Conservation (phyloP, 2,797 vertebrate species). For the Synaphobranchus kaupii region DNA sequence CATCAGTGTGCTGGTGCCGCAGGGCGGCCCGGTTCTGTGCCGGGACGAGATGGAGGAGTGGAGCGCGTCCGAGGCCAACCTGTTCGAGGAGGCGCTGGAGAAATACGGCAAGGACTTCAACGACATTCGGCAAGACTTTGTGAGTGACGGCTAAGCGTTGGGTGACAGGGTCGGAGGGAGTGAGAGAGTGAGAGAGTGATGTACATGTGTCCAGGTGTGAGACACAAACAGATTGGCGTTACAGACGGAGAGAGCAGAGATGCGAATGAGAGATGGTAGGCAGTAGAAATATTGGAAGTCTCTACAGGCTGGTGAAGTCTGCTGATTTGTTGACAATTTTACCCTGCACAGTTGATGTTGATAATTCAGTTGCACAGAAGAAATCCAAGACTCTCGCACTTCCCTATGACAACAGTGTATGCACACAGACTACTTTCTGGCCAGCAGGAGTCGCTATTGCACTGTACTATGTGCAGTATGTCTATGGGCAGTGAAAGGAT, state of each 20-base stretch:
- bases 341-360: neutral
- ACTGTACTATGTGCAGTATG: neutral
- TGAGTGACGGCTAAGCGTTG: conserved; percentile 68
- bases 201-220: neutral
- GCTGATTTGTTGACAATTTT: neutral
- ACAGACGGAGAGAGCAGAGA: neutral
- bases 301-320: neutral
- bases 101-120: conserved; percentile 99
- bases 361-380: neutral
- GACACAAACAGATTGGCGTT: neutral
- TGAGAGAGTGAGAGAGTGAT: neutral
- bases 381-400: neutral
- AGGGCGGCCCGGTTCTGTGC: conserved; percentile 92
- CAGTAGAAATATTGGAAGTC: neutral
- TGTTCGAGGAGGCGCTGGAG: conserved; percentile 95
- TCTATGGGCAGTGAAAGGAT: neutral
- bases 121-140: conserved; percentile 98
- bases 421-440: neutral
- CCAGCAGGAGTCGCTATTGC: neutral
- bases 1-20: conserved; percentile 88
- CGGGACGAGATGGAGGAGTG: conserved; percentile 98
- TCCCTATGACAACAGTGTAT: neutral
- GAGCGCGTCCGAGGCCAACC: conserved; percentile 94
- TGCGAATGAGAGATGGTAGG: neutral
- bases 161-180: neutral